Evolutionary conservation across 2,888 invertebrate genomes (phyloP), one percentile per base, ranked within the genome.

Genomic region (Baronia brevicornis): DNA sequence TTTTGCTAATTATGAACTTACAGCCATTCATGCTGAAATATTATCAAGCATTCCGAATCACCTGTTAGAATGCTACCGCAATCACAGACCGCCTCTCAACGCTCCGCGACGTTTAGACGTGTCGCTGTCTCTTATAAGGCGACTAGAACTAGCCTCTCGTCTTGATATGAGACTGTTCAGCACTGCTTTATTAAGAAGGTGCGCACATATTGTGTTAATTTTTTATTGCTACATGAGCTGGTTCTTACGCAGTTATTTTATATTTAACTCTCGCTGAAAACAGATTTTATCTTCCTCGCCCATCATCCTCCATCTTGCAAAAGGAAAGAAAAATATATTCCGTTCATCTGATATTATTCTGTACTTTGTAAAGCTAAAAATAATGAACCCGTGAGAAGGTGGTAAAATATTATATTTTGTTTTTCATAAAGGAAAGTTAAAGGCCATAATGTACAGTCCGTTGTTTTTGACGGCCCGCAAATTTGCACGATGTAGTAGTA

Each of bases 51-150:
- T 91, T 44, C 90, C 90, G 3, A 48, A 64, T n/a, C 73, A 86
- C 39, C 66, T 91, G 20, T 52, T 79, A 39, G 73, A 84, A 51
- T 91, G 91, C 54, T 91, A 90, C 57, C 71, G 77, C 27, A 69
- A 72, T 17, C 78, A 84, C 9, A 82, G 77, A 1, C 80, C 84
- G 1, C 49, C 66, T 14, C 51, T 78, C 9, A 65, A 69, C 24
- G 80, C 88, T 12, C 90, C 90, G 0, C 67, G 85, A 38, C 86
- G 88, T 8, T 60, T 90, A 3, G 86, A 86, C 41, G 74, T 88
- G 1, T 70, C 89, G 30, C 65, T 90, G 10, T 90, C 90, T 31
- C 60, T 91, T 5, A 47, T 91, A 15, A 80, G 86, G 46, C 89
- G 88, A 64, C 61, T 90, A 32, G 91, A 91, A 56, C 58, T 65